Evolutionary conservation across 2,888 invertebrate genomes (phyloP), one percentile per base, ranked within the genome.

Genomic region (Leptinotarsa haldemani): DNA sequence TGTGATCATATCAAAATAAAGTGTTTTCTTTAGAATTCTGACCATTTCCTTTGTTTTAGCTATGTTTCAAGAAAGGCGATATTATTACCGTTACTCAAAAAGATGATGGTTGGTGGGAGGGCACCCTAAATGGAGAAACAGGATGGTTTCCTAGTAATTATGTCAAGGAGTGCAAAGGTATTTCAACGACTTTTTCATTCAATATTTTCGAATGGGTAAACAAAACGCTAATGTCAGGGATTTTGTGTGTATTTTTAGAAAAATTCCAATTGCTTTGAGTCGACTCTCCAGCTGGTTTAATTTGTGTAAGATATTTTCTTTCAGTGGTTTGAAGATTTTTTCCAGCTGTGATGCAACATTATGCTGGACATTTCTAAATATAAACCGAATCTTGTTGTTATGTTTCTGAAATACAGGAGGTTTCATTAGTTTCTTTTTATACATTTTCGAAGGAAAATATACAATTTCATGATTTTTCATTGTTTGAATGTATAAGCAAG

Each of bases 61-160:
- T 99, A 80, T 96, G 96, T 86, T 97, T 99, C 88, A 94, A 94
- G 83, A 98, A 98, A 88, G 97, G 97, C 70, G 99, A 99, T 88
- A 90, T 98, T 80, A 98, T 99, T 82, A 97, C 97, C 52, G 94
- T 99, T 73, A 98, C 98, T 48, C 99, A 99, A 88, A 93, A 92
- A 74, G 99, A 98, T 70, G 99, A 98, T 70, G 98, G 98, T 61
- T 99, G 99, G 99, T 99, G 99, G 99, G 99, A 99, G 89, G 99
- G 99, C 16, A 99, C 98, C 12, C 89, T 98, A 66, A 93, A 94
- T 76, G 97, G 96, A 81, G 95, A 95, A 86, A 98, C 98, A 78
- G 98, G 98, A 83, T 99, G 98, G 98, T 99, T 99, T 89, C 98
- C 98, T 77, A 96, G 96, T 85, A 98, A 98, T 89, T 98, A 98